phyloP scores from a whole-genome alignment of 2,888 invertebrate genomes.

The Mythimna pallens region DNA sequence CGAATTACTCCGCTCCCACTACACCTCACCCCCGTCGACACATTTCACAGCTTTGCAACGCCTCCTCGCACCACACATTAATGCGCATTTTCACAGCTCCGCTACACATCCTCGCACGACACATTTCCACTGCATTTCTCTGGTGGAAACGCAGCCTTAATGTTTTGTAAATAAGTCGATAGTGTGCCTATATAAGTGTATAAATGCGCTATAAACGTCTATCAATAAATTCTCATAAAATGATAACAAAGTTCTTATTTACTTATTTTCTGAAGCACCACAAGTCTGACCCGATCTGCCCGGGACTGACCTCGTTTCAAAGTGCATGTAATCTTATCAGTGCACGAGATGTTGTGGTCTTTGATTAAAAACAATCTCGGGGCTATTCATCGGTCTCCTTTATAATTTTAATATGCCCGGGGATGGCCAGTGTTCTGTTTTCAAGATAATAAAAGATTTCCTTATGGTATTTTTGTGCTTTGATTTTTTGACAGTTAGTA shows the following conservation, averaged over 20 bases:
- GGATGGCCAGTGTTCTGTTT: not conserved
- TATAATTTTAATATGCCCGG: slow-evolving; percentile 15
- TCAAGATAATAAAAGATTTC: not conserved
- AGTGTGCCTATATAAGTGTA: too few species aligned
- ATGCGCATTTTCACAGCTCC: too few species aligned
- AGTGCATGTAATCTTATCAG: slow-evolving; percentile 33
- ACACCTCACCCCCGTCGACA: too few species aligned
- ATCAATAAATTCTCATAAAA: not conserved
- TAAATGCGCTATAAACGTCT: not conserved
- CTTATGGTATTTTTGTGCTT: not conserved
- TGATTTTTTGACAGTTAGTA: not conserved
- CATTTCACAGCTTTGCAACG: too few species aligned
- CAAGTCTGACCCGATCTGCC: slow-evolving; percentile 7
- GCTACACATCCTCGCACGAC: too few species aligned
- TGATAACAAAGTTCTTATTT: not conserved
- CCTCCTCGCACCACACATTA: too few species aligned
- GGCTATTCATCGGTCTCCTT: slow-evolving; percentile 2
- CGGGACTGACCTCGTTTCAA: slow-evolving; percentile 26
- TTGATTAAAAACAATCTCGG: slow-evolving; percentile 31
- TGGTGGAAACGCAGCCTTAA: too few species aligned
- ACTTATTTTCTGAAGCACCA: not conserved
- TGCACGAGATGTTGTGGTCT: not conserved
- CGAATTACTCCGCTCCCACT: too few species aligned
- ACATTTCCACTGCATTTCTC: too few species aligned
- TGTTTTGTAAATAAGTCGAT: too few species aligned